These are phyloP conservation scores for Himalopsyche phryganea DNA, from an alignment of 1,140 invertebrate genomes.

Conservation along the genomic window DNA sequence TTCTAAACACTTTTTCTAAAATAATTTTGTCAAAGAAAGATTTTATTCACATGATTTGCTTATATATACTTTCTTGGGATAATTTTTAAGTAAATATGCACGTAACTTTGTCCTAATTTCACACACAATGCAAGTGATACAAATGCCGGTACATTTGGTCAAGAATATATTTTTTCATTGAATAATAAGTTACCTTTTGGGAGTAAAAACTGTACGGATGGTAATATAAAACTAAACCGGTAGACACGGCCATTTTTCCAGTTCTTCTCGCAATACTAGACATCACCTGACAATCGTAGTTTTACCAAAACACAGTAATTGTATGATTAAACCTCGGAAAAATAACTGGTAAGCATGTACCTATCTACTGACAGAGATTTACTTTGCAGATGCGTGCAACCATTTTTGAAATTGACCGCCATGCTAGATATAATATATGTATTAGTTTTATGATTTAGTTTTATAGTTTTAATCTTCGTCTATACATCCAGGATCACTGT, in stretches of 20 bases:
- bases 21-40: neutral
- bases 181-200: constrained; percentile 66
- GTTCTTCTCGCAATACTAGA: constrained; percentile 11
- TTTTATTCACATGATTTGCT: neutral
- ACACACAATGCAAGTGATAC: neutral
- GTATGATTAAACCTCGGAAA: too few relatives aligned
- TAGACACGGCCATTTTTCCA: constrained; percentile 14
- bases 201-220: constrained; percentile 72
- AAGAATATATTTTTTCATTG: neutral
- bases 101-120: neutral
- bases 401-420: too few relatives aligned
- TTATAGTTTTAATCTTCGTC: too few relatives aligned
- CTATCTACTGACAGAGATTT: too few relatives aligned
- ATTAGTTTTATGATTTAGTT: too few relatives aligned
- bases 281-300: constrained; percentile 24
- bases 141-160: neutral
- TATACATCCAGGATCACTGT: too few relatives aligned
- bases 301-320: too few relatives aligned
- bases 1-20: neutral
- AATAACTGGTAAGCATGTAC: too few relatives aligned
- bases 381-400: too few relatives aligned
- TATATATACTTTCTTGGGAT: neutral
- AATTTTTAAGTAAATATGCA: neutral
- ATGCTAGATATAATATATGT: too few relatives aligned
- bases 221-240: constrained; percentile 58